A percentile compares a stretch with the other conserved stretches of the same genome.
phyloP scores from a whole-genome alignment of 92 coral and sea anemone species.

The Porites evermanni region DNA sequence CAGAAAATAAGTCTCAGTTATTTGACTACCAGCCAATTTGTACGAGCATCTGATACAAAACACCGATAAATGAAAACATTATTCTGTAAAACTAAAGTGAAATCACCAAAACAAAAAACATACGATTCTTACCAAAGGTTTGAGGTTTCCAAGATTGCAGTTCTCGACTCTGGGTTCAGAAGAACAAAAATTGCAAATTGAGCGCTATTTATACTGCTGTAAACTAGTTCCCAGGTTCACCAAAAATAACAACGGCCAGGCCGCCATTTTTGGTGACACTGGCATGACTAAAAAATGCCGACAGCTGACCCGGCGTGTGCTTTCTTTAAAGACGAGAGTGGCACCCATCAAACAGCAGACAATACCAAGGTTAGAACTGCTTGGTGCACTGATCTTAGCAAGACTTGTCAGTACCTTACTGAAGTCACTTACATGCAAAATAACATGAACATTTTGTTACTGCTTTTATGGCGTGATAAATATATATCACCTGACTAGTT shows the following conservation, averaged over 20 bases:
- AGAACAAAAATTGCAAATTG: no score
- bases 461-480: no score
- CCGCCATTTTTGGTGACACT: not conserved
- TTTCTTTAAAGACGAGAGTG: constrained; percentile 32
- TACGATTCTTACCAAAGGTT: no score
- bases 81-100: not conserved
- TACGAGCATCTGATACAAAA: constrained; percentile 10
- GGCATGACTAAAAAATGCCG: constrained; percentile 1
- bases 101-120: not conserved
- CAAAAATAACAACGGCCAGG: not conserved
- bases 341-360: constrained; percentile 45
- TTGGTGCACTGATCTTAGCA: constrained; percentile 46
- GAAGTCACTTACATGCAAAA: constrained; percentile 18
- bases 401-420: constrained; percentile 39
- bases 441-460: not conserved
- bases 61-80: constrained; percentile 1
- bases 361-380: constrained; percentile 52
- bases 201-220: no score
- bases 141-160: no score
- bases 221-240: no score
- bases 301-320: not conserved
- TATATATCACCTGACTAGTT: no score
- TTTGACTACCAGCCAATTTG: constrained; percentile 9
- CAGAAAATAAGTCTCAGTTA: not conserved
- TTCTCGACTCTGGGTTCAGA: no score